Conservation (phyloP, 2,797 vertebrate species). For the Epinephelus awoara region DNA sequence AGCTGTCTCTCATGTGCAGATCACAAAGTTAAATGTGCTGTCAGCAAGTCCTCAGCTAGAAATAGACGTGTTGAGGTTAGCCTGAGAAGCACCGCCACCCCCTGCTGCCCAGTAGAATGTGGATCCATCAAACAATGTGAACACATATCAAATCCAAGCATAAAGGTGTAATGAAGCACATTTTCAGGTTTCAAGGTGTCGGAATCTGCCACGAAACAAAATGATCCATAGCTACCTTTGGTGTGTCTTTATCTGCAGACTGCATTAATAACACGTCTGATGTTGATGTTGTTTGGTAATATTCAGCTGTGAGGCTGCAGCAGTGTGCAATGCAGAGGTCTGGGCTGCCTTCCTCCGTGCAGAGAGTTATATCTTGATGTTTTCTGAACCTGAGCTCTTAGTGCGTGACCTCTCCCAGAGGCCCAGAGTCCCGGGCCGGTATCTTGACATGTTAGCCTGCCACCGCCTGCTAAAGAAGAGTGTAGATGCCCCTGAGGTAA, state of each 20-base stretch:
- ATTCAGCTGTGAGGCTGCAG: conserved; percentile 4
- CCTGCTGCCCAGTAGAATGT: conserved; percentile 71
- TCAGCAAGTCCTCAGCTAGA: conserved; percentile 80
- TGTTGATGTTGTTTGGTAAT: conserved; percentile 17
- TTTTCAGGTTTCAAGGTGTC: conserved; percentile 72
- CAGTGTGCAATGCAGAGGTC: conserved; percentile 17
- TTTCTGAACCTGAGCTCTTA: conserved; percentile 70
- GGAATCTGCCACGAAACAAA: conserved; percentile 51
- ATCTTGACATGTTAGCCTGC: conserved; percentile 81
- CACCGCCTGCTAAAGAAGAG: conserved; percentile 77
- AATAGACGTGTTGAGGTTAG: conserved; percentile 83
- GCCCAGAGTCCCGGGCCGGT: conserved; percentile 67
- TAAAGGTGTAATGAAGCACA: conserved; percentile 70
- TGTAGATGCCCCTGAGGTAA: conserved; percentile 83
- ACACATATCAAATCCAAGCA: conserved; percentile 60
- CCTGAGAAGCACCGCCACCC: conserved; percentile 68
- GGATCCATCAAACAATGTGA: conserved; percentile 73
- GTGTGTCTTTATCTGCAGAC: conserved; percentile 11
- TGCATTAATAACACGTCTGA: conserved; percentile 35
- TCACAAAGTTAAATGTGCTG: conserved; percentile 84
- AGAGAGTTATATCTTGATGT: conserved; percentile 54
- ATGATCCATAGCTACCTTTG: conserved; percentile 19
- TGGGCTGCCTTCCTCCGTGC: conserved; percentile 12
- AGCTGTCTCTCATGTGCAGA: conserved; percentile 79
- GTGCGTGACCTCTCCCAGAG: conserved; percentile 75